Evolutionary conservation across 2,113 vertebrate species (phyloP).

Genomic region (Carassius gibelio): DNA sequence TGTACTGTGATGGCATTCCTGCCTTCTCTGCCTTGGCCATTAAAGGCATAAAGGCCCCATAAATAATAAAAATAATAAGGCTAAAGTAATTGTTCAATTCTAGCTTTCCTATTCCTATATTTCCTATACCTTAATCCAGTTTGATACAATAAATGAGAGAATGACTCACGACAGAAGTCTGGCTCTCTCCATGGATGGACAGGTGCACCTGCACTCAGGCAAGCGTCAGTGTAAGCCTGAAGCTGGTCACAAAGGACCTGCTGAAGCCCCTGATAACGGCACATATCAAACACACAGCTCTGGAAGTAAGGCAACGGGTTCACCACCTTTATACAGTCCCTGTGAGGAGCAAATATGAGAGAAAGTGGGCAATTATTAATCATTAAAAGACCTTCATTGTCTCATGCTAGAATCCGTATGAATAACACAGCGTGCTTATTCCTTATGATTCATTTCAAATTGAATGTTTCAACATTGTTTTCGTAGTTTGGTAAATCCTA

Average conservation of each 20-base stretch:
- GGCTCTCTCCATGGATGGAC: conserved; percentile 78
- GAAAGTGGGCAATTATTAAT: not conserved
- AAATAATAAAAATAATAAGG: not conserved
- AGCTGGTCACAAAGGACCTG: conserved; percentile 77
- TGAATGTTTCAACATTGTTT: not conserved
- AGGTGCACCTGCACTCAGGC: conserved; percentile 73
- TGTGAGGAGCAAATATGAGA: conserved; percentile 49
- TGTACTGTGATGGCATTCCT: too few relatives aligned
- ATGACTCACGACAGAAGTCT: conserved; percentile 79
- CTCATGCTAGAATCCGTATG: not conserved
- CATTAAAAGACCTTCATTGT: too few relatives aligned
- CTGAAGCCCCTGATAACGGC: conserved; percentile 72
- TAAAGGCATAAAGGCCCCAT: not conserved
- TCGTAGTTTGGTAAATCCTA: not conserved
- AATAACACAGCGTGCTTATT: not conserved
- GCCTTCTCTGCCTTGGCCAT: not conserved
- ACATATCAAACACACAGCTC: conserved; percentile 82
- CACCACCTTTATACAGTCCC: conserved; percentile 75
- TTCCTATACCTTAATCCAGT: too few relatives aligned
- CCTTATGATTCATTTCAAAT: not conserved
- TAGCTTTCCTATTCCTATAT: not conserved
- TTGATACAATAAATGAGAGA: not conserved
- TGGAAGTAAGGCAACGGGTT: conserved; percentile 73
- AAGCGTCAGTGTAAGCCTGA: conserved; percentile 77
- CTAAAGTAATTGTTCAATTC: not conserved